A percentile compares a stretch with the other conserved stretches of the same genome.
Conservation (phyloP, 2,888 invertebrate genomes). For the Dioctria linearis region DNA sequence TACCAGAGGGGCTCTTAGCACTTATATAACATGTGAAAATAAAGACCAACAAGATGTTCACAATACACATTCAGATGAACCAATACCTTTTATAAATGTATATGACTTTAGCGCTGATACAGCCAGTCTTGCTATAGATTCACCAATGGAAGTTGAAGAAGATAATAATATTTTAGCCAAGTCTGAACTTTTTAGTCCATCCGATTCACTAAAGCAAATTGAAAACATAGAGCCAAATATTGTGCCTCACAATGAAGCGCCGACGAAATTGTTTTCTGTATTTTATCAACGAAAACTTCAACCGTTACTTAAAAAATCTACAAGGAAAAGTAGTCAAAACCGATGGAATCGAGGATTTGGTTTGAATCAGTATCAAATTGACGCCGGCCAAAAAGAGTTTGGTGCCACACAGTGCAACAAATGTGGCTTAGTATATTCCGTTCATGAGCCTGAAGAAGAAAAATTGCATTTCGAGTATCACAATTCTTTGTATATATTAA, state of each 20-base stretch:
- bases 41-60: neutral
- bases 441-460: constrained; percentile 83
- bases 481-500: constrained; percentile 76
- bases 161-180: no score
- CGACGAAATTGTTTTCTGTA: constrained; percentile 71
- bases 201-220: constrained; percentile 1
- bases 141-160: constrained; percentile 14
- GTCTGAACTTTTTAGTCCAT: no score
- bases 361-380: constrained; percentile 81
- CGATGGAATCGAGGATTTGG: constrained; percentile 67
- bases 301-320: constrained; percentile 54
- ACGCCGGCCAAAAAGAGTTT: constrained; percentile 87
- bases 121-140: no score
- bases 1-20: constrained; percentile 64
- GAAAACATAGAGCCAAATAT: constrained; percentile 35
- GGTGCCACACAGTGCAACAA: constrained; percentile 82
- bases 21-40: constrained; percentile 63
- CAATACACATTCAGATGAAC: neutral
- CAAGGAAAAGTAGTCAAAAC: constrained; percentile 22
- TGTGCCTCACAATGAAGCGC: neutral
- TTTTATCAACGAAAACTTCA: constrained; percentile 64
- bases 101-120: no score
- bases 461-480: constrained; percentile 83
- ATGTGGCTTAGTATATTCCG: constrained; percentile 74
- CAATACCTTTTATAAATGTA: no score